Percentiles rank a stretch among this genome's conserved stretches.
Evolutionary conservation across 2,797 vertebrate genomes (phyloP).

Genomic region (Hemibagrus guttatus): DNA sequence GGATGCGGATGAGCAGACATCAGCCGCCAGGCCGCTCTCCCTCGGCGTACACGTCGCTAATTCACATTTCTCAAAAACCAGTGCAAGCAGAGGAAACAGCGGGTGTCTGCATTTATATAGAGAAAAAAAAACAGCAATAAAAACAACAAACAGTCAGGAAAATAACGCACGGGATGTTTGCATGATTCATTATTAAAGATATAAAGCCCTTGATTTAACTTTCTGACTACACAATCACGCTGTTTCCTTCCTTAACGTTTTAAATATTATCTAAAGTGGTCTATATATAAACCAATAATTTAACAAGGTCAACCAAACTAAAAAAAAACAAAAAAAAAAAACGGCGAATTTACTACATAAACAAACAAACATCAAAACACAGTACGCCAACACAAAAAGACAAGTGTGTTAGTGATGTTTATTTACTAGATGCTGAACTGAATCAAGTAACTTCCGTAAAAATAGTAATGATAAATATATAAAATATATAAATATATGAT

Average conservation of each 20-base stretch:
- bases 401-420: too few relatives aligned
- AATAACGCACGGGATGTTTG: background rate
- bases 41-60: constrained; percentile 90
- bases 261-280: background rate
- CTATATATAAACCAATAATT: background rate
- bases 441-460: too few relatives aligned
- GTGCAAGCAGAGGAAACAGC: constrained; percentile 91
- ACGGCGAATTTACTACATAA: too few relatives aligned
- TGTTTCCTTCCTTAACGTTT: background rate
- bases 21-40: constrained; percentile 86
- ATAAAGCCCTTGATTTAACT: background rate
- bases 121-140: constrained; percentile 3
- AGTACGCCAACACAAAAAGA: too few relatives aligned
- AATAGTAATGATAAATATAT: too few relatives aligned
- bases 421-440: too few relatives aligned
- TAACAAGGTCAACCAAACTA: background rate
- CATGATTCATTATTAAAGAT: background rate
- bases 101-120: constrained; percentile 78
- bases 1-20: constrained; percentile 92
- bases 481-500: too few relatives aligned
- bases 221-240: background rate
- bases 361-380: too few relatives aligned
- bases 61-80: constrained; percentile 97
- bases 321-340: too few relatives aligned
- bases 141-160: background rate